These are phyloP conservation scores for Melipona beecheii DNA, from an alignment of 2,888 invertebrate species.

Conservation along the genomic window DNA sequence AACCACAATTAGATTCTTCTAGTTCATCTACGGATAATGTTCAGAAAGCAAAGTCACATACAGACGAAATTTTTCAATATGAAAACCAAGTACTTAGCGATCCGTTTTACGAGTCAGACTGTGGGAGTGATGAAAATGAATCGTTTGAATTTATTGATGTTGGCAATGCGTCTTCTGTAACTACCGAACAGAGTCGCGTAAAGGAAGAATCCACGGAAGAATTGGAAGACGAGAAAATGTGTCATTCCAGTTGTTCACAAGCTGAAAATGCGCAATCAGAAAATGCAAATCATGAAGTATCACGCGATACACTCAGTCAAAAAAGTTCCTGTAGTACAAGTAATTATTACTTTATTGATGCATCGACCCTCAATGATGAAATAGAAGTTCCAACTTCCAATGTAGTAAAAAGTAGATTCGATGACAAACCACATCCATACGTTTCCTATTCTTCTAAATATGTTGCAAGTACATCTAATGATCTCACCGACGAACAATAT, in stretches of 20 bases:
- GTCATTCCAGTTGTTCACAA: conserved; percentile 26
- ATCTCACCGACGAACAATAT: conserved; percentile 60
- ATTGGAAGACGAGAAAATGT: conserved; percentile 25
- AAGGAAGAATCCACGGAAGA: conserved; percentile 29
- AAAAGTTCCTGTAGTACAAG: conserved; percentile 80
- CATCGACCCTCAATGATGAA: conserved; percentile 90
- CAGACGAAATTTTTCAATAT: conserved; percentile 77
- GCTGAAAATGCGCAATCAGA: conserved; percentile 48
- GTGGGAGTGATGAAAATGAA: conserved; percentile 71
- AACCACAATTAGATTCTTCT: conserved; percentile 69
- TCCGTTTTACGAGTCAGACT: conserved; percentile 80
- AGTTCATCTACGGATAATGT: conserved; percentile 69
- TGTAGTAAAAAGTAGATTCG: conserved; percentile 40
- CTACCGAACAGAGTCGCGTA: conserved; percentile 11
- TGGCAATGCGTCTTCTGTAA: conserved; percentile 48
- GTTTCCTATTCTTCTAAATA: conserved; percentile 57
- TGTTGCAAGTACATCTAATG: conserved; percentile 56
- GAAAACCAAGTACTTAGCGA: conserved; percentile 78
- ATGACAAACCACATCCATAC: conserved; percentile 32
- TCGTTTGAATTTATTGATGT: conserved; percentile 77
- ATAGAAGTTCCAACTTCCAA: conserved; percentile 68
- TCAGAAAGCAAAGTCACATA: conserved; percentile 59
- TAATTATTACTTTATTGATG: conserved; percentile 91
- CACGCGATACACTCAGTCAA: conserved; percentile 59
- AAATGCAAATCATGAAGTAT: conserved; percentile 38